A percentile compares a stretch with the other conserved stretches of the same genome.
These are phyloP conservation scores for Sarcoramphus papa DNA, from an alignment of 2,797 vertebrate genomes.

Conservation along the genomic window DNA sequence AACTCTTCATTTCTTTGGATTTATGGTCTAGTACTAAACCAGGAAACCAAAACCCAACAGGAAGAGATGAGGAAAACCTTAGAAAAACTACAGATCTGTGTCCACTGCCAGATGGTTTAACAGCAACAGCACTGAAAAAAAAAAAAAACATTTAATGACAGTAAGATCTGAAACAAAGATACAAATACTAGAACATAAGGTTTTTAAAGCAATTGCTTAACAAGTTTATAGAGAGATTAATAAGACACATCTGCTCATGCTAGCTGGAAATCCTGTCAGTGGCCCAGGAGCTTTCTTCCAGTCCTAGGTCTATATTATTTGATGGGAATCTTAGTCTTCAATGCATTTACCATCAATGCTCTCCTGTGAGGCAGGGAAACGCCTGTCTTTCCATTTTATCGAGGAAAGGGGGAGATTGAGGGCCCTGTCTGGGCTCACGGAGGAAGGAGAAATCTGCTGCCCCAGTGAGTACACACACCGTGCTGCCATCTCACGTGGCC, in stretches of 20 bases:
- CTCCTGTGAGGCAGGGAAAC: background rate
- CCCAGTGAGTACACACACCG: fast-evolving
- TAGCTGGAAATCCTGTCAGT: background rate
- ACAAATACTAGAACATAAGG: conserved; percentile 1
- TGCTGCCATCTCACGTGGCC: fast-evolving
- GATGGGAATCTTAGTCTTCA: background rate
- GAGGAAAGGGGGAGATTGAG: background rate
- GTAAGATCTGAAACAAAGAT: background rate
- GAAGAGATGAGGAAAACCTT: background rate
- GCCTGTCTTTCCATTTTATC: background rate
- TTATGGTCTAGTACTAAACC: background rate
- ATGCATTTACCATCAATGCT: background rate
- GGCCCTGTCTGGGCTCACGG: background rate
- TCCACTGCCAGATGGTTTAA: conserved; percentile 8
- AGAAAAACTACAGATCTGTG: background rate
- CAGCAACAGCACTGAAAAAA: background rate
- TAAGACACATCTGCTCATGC: conserved; percentile 4
- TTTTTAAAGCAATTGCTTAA: background rate
- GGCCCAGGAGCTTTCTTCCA: background rate
- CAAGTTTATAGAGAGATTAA: conserved; percentile 9
- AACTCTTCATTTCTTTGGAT: conserved; percentile 12
- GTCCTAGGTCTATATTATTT: background rate
- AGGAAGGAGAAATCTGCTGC: background rate
- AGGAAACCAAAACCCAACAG: background rate
- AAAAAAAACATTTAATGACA: conserved; percentile 16